Evolutionary conservation across 2,797 vertebrate genomes (phyloP).

Genomic region (Lateolabrax maculatus): DNA sequence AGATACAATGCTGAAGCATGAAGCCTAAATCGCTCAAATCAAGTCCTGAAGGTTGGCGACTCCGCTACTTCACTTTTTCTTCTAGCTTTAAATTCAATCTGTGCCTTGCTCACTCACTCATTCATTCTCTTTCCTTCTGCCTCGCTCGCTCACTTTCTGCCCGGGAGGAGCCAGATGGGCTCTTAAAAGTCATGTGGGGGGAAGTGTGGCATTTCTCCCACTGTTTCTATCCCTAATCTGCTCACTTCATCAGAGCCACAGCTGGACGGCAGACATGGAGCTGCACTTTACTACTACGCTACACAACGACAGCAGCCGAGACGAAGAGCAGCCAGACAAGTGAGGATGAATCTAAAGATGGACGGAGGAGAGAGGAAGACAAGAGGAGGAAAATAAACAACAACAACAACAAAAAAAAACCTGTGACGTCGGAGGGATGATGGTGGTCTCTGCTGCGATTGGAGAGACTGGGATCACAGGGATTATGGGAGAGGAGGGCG

Average conservation of each 20-base stretch:
- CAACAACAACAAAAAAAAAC: constrained; percentile 61
- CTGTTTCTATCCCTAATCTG: constrained; percentile 46
- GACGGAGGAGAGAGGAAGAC: constrained; percentile 53
- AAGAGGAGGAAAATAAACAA: constrained; percentile 59
- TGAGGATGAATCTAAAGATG: not conserved
- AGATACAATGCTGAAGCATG: constrained; percentile 70
- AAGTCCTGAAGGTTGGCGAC: not conserved
- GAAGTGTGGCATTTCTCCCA: constrained; percentile 44
- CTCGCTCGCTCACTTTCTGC: constrained; percentile 35
- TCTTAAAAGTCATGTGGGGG: constrained; percentile 46
- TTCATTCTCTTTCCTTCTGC: not conserved
- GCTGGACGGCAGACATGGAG: constrained; percentile 37
- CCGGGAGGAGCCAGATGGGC: constrained; percentile 69
- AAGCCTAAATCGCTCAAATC: constrained; percentile 31
- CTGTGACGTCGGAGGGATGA: constrained; percentile 79
- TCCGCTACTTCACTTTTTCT: not conserved
- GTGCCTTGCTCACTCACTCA: constrained; percentile 30
- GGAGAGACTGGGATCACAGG: constrained; percentile 95
- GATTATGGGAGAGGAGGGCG: constrained; percentile 93
- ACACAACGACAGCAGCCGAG: constrained; percentile 40
- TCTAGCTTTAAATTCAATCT: not conserved
- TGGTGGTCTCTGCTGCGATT: constrained; percentile 91
- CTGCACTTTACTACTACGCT: too few species aligned
- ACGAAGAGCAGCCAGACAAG: constrained; percentile 38
- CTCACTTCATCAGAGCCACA: constrained; percentile 49